These are phyloP conservation scores for Hormiphora californensis DNA, from an alignment of 37 sponge, comb jelly and placozoan genomes.

Conservation along the genomic window DNA sequence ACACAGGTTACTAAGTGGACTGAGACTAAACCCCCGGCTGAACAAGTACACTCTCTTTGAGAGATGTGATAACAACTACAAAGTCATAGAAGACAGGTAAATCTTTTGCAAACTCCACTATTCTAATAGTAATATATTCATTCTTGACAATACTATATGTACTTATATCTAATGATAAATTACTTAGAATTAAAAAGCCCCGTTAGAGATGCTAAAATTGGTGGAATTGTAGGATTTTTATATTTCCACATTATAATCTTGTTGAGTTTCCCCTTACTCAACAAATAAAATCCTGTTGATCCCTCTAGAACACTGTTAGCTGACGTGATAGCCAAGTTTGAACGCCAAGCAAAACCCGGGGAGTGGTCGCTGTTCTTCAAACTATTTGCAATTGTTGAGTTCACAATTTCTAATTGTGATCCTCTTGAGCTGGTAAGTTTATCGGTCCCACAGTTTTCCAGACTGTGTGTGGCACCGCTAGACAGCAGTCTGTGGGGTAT, in stretches of 20 bases:
- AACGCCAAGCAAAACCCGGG: constrained; percentile 34
- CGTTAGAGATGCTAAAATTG: too few relatives aligned
- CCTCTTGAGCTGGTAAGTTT: constrained; percentile 40
- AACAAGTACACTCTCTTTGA: constrained; percentile 95
- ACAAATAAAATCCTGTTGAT: constrained; percentile 55
- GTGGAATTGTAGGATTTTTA: too few relatives aligned
- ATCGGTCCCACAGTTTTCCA: too few relatives aligned
- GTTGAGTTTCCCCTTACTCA: not conserved
- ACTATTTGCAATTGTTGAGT: constrained; percentile 23
- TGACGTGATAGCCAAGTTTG: constrained; percentile 89
- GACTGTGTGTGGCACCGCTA: too few relatives aligned
- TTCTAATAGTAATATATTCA: too few relatives aligned
- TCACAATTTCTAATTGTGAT: constrained; percentile 33
- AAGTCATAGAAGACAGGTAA: too few relatives aligned
- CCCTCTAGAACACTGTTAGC: constrained; percentile 74
- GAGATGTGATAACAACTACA: constrained; percentile 60
- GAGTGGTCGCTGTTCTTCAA: constrained; percentile 33
- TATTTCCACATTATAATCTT: too few relatives aligned
- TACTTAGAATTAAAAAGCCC: too few relatives aligned
- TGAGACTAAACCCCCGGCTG: constrained; percentile 44
- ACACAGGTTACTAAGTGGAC: constrained; percentile 21
- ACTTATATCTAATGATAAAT: too few relatives aligned
- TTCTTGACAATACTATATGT: too few relatives aligned
- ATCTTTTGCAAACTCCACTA: too few relatives aligned
- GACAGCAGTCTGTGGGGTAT: too few relatives aligned